Evolutionary conservation across 2,888 invertebrate species (phyloP).

Genomic region (Cosmia trapezina): DNA sequence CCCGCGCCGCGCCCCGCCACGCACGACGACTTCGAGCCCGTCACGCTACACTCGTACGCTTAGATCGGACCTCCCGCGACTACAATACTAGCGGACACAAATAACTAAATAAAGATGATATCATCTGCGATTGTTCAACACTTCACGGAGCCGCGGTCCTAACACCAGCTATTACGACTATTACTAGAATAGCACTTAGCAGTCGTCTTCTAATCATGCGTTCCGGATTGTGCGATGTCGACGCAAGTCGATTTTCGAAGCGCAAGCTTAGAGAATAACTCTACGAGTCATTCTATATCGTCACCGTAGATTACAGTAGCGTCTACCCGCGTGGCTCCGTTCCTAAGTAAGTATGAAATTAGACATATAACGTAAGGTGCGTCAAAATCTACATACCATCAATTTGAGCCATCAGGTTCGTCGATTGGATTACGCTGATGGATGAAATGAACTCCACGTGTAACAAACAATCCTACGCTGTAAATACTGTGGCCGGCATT

Average conservation of each 20-base stretch:
- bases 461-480: slow-evolving; percentile 48
- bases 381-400: slow-evolving; percentile 40
- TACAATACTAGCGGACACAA: slow-evolving; percentile 22
- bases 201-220: slow-evolving; percentile 39
- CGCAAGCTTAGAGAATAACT: slow-evolving; percentile 43
- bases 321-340: slow-evolving; percentile 31
- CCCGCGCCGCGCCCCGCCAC: slow-evolving; percentile 90
- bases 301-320: slow-evolving; percentile 8
- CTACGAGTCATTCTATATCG: slow-evolving; percentile 13
- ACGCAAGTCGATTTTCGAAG: slow-evolving; percentile 46
- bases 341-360: slow-evolving; percentile 28
- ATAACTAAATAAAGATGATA: slow-evolving; percentile 39
- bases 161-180: slow-evolving; percentile 3
- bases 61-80: slow-evolving; percentile 64
- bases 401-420: slow-evolving; percentile 44
- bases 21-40: slow-evolving; percentile 91
- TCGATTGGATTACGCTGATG: slow-evolving; percentile 32
- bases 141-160: slow-evolving; percentile 32
- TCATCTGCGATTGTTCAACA: slow-evolving; percentile 53
- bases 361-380: slow-evolving; percentile 43
- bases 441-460: slow-evolving; percentile 9
- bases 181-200: slow-evolving; percentile 32
- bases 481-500: slow-evolving; percentile 59
- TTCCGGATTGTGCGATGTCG: slow-evolving; percentile 53
- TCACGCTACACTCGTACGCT: slow-evolving; percentile 89